phyloP scores from a whole-genome alignment of 2,113 vertebrate species.

The Mungos mungo region DNA sequence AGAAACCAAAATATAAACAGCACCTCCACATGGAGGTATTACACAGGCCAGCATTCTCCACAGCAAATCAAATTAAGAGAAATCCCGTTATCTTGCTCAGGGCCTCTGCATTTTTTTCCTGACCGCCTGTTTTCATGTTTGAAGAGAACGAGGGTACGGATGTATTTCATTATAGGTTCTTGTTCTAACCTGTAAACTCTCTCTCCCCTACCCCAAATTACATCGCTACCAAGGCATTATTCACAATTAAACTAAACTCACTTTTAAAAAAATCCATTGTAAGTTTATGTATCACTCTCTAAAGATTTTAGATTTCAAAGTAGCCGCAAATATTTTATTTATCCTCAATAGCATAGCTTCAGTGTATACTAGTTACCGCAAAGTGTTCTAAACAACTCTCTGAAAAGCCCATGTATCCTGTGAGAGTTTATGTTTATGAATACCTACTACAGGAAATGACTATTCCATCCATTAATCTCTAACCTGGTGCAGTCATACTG shows the following conservation, averaged over 20 bases:
- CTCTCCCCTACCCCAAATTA: neutral
- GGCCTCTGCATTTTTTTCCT: conserved; percentile 66
- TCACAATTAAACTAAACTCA: conserved; percentile 57
- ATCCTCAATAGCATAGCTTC: conserved; percentile 3
- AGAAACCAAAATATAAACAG: conserved; percentile 81
- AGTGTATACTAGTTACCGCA: conserved; percentile 7
- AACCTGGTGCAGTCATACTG: conserved; percentile 4
- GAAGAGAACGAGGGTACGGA: conserved; percentile 61
- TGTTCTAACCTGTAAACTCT: neutral
- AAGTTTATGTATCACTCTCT: conserved; percentile 13
- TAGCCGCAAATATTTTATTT: conserved; percentile 56
- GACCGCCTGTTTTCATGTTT: conserved; percentile 55
- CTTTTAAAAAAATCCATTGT: neutral
- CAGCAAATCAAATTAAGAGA: conserved; percentile 83
- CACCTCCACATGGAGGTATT: conserved; percentile 82
- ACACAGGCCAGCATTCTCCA: conserved; percentile 71
- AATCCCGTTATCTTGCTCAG: conserved; percentile 81
- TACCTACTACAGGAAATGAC: conserved; percentile 12
- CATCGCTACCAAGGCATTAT: conserved; percentile 28
- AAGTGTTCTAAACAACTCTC: conserved; percentile 44
- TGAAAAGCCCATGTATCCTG: conserved; percentile 48
- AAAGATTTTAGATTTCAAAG: conserved; percentile 64
- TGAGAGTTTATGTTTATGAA: conserved; percentile 55
- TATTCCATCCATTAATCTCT: conserved; percentile 43
- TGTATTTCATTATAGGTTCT: conserved; percentile 63